Evolutionary conservation across 2,888 invertebrate species (phyloP).

Genomic region (Pecten maximus): DNA sequence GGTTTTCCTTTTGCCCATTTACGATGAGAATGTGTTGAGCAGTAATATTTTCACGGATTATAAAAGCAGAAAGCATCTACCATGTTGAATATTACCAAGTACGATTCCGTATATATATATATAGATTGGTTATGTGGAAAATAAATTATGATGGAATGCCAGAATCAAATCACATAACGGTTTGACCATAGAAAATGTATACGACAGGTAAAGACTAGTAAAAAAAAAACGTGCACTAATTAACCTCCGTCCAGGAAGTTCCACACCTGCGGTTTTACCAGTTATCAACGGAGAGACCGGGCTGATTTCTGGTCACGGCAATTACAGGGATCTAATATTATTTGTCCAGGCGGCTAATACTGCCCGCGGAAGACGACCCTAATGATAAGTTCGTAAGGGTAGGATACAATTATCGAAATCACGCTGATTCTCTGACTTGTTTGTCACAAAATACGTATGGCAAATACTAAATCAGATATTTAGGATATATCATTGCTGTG

Average conservation of each 20-base stretch:
- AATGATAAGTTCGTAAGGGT: background rate
- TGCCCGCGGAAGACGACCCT: background rate
- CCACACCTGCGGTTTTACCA: background rate
- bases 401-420: background rate
- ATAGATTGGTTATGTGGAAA: too few relatives aligned
- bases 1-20: too few relatives aligned
- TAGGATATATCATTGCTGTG: background rate
- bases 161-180: too few relatives aligned
- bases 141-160: too few relatives aligned
- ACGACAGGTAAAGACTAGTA: background rate
- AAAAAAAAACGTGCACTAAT: background rate
- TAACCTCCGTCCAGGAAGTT: background rate
- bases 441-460: conserved; percentile 13
- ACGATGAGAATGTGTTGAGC: too few relatives aligned
- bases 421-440: background rate
- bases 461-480: background rate
- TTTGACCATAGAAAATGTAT: background rate
- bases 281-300: background rate
- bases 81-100: too few relatives aligned
- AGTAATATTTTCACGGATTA: too few relatives aligned
- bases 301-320: background rate
- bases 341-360: background rate
- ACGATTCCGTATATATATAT: too few relatives aligned
- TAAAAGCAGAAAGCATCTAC: too few relatives aligned
- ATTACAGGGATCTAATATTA: background rate